phyloP scores from a whole-genome alignment of 2,797 vertebrate genomes.

The Trichosurus vulpecula region DNA sequence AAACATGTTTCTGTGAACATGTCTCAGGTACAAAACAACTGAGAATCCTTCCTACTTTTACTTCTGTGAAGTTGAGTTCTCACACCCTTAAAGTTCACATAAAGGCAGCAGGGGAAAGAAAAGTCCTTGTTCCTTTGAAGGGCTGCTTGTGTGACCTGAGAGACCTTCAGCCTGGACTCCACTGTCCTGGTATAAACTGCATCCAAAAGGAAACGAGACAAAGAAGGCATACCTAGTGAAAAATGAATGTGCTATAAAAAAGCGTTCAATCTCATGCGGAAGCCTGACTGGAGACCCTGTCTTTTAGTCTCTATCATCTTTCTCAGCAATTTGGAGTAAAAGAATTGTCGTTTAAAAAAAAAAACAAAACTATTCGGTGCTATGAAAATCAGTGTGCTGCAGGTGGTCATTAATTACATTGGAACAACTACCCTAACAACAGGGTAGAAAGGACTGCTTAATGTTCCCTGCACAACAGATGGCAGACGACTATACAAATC shows the following conservation, averaged over 20 bases:
- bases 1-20: not conserved
- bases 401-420: slow-evolving; percentile 26
- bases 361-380: not conserved
- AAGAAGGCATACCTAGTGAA: slow-evolving; percentile 16
- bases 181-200: not conserved
- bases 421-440: not conserved
- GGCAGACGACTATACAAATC: slow-evolving; percentile 24
- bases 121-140: not conserved
- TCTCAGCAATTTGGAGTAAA: not conserved
- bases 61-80: slow-evolving; percentile 20
- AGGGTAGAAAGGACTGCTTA: slow-evolving; percentile 8
- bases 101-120: not conserved
- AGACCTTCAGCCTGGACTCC: not conserved
- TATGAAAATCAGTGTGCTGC: slow-evolving; percentile 29
- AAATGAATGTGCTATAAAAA: not conserved
- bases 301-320: slow-evolving; percentile 16
- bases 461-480: not conserved
- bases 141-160: not conserved
- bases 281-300: slow-evolving; percentile 33
- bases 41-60: slow-evolving; percentile 8
- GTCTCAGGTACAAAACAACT: slow-evolving; percentile 9
- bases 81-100: not conserved
- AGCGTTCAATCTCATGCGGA: slow-evolving; percentile 12
- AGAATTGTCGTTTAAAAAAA: not conserved
- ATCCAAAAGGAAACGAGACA: not conserved